Base-by-base conservation (phyloP, 2,797 vertebrate genomes). In the Meriones psammophilus region DNA sequence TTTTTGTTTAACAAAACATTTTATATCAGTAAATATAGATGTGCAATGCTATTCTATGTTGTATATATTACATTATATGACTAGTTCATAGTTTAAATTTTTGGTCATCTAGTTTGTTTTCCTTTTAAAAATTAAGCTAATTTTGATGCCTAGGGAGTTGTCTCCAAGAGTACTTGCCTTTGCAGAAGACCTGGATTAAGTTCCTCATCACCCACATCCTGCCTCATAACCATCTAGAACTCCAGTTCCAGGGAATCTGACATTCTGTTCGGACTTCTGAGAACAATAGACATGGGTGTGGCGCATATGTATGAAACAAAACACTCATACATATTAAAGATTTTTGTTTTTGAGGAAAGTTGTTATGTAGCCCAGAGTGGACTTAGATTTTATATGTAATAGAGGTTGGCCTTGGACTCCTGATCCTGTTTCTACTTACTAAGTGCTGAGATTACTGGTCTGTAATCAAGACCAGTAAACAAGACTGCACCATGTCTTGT, bases 1-100 rank as follows among this genome's bases (percentile, higher is more conserved):
- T 86, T 39, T 93, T 56, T 36, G 56, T 62, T 86, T 86, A 88
- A 8, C 89, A 64, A 76, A 87, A 83, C 50, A 95, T 90, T 93
- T 91, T 18, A 3, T 85, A 36, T 77, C 50, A 91, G 18, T 92
- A 94, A 79, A 80, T 64, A 69, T 0, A 95, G 60, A 8, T 91
- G 9, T 81, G 46, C 71, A 30, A 24, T 79, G 28, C 36, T 69
- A 20, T 79, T 89, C 33, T 42, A 20, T 66, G 56, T 71, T 94
- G n/a, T 24, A 36, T 74, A 74, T 94, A 78, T 88, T 80, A 30
- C 5, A 18, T 73, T 92, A 8, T 26, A 15, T 90, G 36, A n/a
- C 28, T 86, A 50, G 50, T 87, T 71, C 15, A 22, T 92, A 80
- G 88, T 88, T 94, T 94, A 92, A 86, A 66, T 91, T 78, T 8